Conservation (phyloP, 2,113 vertebrate genomes). For the Archocentrus centrarchus region DNA sequence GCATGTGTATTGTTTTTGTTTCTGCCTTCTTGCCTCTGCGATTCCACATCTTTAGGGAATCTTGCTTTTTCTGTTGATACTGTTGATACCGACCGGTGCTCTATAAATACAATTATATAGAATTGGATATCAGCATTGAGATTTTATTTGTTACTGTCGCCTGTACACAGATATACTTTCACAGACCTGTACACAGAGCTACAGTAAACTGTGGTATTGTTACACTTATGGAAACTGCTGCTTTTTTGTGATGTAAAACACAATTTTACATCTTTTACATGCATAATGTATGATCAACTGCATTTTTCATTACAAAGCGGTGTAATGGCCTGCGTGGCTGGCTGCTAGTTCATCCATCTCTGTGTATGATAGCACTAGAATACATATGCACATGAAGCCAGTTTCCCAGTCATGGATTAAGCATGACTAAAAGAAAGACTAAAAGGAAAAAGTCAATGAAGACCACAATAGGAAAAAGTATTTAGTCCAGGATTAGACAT, state of each 20-base stretch:
- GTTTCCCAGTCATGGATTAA: too few species aligned
- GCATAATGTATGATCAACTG: slow-evolving; percentile 21
- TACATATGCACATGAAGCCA: neutral
- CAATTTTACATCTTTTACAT: slow-evolving; percentile 15
- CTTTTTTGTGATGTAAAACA: slow-evolving; percentile 15
- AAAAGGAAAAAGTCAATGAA: too few species aligned
- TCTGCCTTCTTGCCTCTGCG: neutral
- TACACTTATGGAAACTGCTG: slow-evolving; percentile 2
- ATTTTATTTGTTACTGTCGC: neutral
- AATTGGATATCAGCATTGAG: too few species aligned
- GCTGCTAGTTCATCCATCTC: slow-evolving; percentile 4
- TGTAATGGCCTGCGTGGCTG: neutral
- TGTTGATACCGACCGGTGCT: too few species aligned
- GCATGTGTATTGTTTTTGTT: neutral
- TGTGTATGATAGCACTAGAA: slow-evolving; percentile 21
- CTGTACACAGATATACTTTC: neutral
- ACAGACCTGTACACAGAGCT: neutral
- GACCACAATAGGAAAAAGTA: too few species aligned
- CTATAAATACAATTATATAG: too few species aligned
- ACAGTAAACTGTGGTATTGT: neutral
- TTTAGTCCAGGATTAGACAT: too few species aligned
- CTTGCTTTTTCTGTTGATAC: neutral
- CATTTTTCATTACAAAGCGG: neutral
- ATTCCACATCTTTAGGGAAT: neutral
- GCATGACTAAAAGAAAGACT: too few species aligned